phyloP scores from a whole-genome alignment of 1,140 invertebrate species.

The Bombus waltoni region DNA sequence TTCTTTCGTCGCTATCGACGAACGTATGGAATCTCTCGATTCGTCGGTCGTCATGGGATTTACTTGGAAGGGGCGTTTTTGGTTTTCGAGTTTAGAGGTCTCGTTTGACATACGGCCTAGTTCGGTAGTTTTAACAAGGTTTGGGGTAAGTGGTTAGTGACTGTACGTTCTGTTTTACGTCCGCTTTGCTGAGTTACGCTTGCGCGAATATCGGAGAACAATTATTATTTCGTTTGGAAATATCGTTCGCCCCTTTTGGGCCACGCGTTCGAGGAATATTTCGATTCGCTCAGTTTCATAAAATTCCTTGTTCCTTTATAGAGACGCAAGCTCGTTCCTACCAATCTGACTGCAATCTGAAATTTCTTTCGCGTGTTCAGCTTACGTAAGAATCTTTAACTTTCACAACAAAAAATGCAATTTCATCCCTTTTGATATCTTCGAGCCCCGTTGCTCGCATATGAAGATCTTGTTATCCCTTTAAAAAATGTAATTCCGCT shows the following conservation, averaged over 20 bases:
- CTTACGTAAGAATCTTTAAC: neutral
- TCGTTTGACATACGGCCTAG: neutral
- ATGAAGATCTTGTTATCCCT: too few species aligned
- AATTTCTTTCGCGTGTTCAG: neutral
- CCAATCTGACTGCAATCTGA: neutral
- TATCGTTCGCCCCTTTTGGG: neutral
- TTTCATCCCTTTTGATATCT: neutral
- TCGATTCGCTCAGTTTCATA: too few species aligned
- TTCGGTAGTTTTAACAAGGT: neutral
- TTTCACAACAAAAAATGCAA: neutral
- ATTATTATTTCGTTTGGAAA: neutral
- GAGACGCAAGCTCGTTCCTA: neutral
- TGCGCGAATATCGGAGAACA: neutral
- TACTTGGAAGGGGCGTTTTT: neutral
- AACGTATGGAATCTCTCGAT: neutral
- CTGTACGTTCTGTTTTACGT: neutral
- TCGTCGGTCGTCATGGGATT: neutral
- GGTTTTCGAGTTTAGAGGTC: neutral
- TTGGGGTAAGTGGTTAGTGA: too few species aligned
- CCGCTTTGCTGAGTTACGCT: too few species aligned
- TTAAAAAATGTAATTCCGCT: neutral
- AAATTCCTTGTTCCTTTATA: neutral
- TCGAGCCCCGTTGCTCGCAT: too few species aligned
- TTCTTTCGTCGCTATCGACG: too few species aligned
- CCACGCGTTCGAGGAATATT: too few species aligned